Percentiles rank a stretch among this genome's conserved stretches.
Evolutionary conservation across 2,113 vertebrate genomes (phyloP).

Genomic region (Cavia porcellus): DNA sequence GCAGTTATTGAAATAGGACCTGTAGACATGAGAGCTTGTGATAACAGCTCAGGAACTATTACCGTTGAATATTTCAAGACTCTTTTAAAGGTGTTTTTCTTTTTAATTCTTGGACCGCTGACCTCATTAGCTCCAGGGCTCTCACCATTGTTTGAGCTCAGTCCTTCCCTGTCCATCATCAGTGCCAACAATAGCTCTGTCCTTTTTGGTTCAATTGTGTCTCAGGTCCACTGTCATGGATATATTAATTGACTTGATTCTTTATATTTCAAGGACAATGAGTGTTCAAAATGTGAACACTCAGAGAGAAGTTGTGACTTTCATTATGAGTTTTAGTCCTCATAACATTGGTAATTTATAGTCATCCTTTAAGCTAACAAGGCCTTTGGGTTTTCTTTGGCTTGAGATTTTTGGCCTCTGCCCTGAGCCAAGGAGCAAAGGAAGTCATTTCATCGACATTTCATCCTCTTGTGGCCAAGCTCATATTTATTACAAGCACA

Average conservation of each 20-base stretch:
- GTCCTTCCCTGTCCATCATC: background rate
- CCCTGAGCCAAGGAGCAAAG: background rate
- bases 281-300: slow-evolving; percentile 76
- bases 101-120: slow-evolving; percentile 53
- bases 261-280: slow-evolving; percentile 84
- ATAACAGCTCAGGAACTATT: slow-evolving; percentile 50
- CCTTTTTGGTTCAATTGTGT: slow-evolving; percentile 44
- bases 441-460: background rate
- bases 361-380: slow-evolving; percentile 65
- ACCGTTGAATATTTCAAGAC: slow-evolving; percentile 2
- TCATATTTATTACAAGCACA: background rate
- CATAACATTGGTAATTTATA: slow-evolving; percentile 57
- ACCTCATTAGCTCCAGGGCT: slow-evolving; percentile 59
- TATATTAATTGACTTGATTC: slow-evolving; percentile 57
- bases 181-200: slow-evolving; percentile 53
- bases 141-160: background rate
- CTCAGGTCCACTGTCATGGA: slow-evolving; percentile 45
- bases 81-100: slow-evolving; percentile 22
- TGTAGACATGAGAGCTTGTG: slow-evolving; percentile 40
- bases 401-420: background rate
- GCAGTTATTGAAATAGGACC: slow-evolving; percentile 50
- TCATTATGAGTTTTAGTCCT: slow-evolving; percentile 76
- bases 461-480: background rate
- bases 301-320: slow-evolving; percentile 78
- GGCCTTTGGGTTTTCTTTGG: slow-evolving; percentile 9